Percentiles rank a stretch among this genome's conserved stretches.
These are phyloP conservation scores for Thymelicus sylvestris DNA, from an alignment of 2,888 invertebrate genomes.

Conservation along the genomic window DNA sequence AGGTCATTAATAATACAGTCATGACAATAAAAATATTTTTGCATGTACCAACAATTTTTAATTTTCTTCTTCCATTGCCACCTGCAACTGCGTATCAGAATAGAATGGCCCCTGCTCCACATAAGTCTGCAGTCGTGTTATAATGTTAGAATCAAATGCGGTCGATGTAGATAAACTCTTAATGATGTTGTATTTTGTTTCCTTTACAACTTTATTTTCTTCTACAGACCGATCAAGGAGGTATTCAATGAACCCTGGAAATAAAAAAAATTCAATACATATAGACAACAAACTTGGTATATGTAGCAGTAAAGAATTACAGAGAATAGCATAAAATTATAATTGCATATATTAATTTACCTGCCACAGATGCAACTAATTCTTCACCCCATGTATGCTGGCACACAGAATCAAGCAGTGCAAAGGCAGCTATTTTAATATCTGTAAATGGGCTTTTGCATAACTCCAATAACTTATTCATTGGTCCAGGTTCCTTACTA, in stretches of 20 bases:
- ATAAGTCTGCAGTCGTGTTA: slow-evolving; percentile 87
- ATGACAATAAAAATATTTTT: slow-evolving; percentile 23
- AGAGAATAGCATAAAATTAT: background rate
- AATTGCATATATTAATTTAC: slow-evolving; percentile 59
- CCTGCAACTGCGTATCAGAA: slow-evolving; percentile 87
- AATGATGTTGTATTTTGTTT: slow-evolving; percentile 90
- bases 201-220: slow-evolving; percentile 88
- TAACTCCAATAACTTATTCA: slow-evolving; percentile 85
- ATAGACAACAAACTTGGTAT: background rate
- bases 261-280: background rate
- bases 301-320: too few species aligned
- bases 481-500: slow-evolving; percentile 71
- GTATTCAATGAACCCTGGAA: slow-evolving; percentile 90
- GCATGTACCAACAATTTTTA: slow-evolving; percentile 41
- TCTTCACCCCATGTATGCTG: slow-evolving; percentile 92
- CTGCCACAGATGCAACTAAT: slow-evolving; percentile 88
- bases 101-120: slow-evolving; percentile 92
- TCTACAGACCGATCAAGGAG: slow-evolving; percentile 90
- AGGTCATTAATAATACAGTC: background rate
- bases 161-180: slow-evolving; percentile 83
- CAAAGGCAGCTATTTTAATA: slow-evolving; percentile 88
- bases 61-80: slow-evolving; percentile 89
- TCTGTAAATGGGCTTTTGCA: slow-evolving; percentile 93
- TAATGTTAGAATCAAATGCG: slow-evolving; percentile 86
- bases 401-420: slow-evolving; percentile 87